Evolutionary conservation across 2,797 vertebrate genomes (phyloP), one percentile per base, ranked within the genome.

Genomic region (Enoplosus armatus): DNA sequence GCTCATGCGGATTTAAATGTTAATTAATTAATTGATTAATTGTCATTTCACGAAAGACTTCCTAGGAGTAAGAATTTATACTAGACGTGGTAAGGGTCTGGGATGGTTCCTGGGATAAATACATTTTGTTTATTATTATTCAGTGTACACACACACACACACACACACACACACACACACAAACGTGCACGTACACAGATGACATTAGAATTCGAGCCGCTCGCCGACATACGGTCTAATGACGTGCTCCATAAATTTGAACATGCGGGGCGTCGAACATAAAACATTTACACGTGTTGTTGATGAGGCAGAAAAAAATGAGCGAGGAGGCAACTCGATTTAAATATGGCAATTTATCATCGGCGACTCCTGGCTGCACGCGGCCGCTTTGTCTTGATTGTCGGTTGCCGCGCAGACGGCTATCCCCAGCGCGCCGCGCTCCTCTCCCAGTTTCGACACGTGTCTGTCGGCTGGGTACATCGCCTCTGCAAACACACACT

Each of bases 231-330:
- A 76, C 59, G 75, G 55, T 72, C 77, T 59, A 76, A 87, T 82
- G 85, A 86, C 62, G 35, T 56, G 85, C 72, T 81, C 62, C 75
- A 85, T 90, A 82, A 91, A 85, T 79, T 69, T 79, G 8, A 83
- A 76, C 73, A 78, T 76, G 64, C 12, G 53, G 51, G 68, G 45
- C 0, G 39, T 54, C n/a, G 41, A 78, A 83, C 83, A 89, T 88
- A 77, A 91, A 85, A 87, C 72, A 81, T 86, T 88, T 84, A 82
- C 70, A 79, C 33, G 45, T 79, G 73, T 79, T 87, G 83, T 87
- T 63, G 71, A 89, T 87, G 85, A 91, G 71, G 80, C 77, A 75
- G 77, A 84, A 81, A 80, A n/a, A 85, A 80, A 72, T 8, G 35
- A 77, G 69, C 3, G 1, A 77, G 77, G 75, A 84, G 76, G 76